Evolutionary conservation across 2,888 invertebrate genomes (phyloP).

Genomic region (Dolichopus griseipennis): DNA sequence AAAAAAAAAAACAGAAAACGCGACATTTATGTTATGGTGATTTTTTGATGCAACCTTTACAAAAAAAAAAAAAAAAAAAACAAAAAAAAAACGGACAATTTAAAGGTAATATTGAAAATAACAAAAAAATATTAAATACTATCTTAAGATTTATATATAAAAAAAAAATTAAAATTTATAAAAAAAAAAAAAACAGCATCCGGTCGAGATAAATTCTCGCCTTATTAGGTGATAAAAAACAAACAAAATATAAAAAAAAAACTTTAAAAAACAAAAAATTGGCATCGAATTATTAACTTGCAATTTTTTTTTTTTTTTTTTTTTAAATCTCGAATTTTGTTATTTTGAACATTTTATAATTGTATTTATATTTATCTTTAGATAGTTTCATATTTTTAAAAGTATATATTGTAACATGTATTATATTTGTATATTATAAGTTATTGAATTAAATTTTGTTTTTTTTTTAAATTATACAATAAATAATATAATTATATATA

Average conservation of each 20-base stretch:
- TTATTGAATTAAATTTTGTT: too few relatives aligned
- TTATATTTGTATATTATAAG: too few relatives aligned
- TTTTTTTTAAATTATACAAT: too few relatives aligned
- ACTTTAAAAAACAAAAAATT: background rate
- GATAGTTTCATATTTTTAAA: too few relatives aligned
- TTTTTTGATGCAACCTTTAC: background rate
- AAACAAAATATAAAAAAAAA: background rate
- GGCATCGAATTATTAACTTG: too few relatives aligned
- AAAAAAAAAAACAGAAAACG: background rate
- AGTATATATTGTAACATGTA: too few relatives aligned
- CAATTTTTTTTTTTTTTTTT: too few relatives aligned
- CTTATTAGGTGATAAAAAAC: background rate
- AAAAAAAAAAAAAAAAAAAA: too few relatives aligned
- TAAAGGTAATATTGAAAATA: background rate
- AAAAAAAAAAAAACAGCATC: background rate
- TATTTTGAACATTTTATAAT: background rate
- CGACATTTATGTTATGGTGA: background rate
- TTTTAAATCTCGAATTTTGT: too few relatives aligned
- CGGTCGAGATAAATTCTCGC: slow-evolving; percentile 10
- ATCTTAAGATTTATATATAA: background rate
- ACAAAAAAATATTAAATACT: too few relatives aligned
- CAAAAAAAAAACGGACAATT: background rate
- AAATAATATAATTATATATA: too few relatives aligned
- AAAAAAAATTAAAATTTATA: background rate
- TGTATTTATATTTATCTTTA: background rate